Evolutionary conservation across 2,113 vertebrate species (phyloP), one percentile per base, ranked within the genome.

Genomic region (Probosciger aterrimus): DNA sequence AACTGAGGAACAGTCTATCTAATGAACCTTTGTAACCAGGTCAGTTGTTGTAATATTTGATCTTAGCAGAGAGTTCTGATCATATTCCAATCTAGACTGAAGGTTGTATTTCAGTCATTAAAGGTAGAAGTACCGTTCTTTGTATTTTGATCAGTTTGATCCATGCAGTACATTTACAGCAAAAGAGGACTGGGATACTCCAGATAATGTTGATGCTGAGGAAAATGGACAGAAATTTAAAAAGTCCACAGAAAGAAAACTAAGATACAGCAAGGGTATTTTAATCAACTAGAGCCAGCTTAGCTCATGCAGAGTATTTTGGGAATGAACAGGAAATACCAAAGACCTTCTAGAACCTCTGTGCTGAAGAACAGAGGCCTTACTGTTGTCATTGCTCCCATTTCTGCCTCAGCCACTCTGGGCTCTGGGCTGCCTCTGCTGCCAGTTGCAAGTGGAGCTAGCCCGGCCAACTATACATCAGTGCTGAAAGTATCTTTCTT

Each of bases 281-380:
- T 96, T 88, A 79, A 77, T 80, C 46, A 82, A 41, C 28, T 75
- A 75, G 43, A 87, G 43, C 30, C 52, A 85, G 18, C 35, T 91
- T 96, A 95, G 52, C 47, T 93, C 57, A 47, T 64, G 18, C n/a
- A 49, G 49, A 63, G 17, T 92, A 93, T 97, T 94, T 95, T 92
- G 71, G 55, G 71, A 94, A 93, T 77, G 80, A 94, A 59, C 49
- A 92, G 76, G 71, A 93, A 96, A 88, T 90, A 74, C 71, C 43
- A 13, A 92, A 93, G 63, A 92, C 46, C 44, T 93, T 28, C 68
- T 86, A 81, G 88, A 95, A 74, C 44, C 63, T 88, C 76, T 88
- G 22, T 93, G 82, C 71, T 74, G 71, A 88, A 62, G 55, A 91
- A 88, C 53, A 94, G 88, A 77, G 31, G 60, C 59, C 63, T 92